A percentile compares a stretch with the other conserved stretches of the same genome.
Conservation (phyloP, 2,888 invertebrate species). For the Pyrochroa serraticornis region DNA sequence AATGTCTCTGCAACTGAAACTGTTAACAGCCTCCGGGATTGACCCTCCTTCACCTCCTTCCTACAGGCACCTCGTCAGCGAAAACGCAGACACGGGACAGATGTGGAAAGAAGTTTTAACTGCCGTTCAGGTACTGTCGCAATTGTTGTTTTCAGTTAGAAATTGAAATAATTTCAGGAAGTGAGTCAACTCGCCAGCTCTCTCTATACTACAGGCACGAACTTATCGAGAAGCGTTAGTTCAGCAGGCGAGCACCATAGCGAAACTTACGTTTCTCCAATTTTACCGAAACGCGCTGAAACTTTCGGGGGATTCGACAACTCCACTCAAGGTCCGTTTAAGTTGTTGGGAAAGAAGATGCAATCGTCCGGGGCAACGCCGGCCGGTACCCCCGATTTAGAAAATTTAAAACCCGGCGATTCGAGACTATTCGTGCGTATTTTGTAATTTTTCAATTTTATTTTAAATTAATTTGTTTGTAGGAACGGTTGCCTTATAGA, state of each 20-base stretch:
- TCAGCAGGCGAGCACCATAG: constrained; percentile 94
- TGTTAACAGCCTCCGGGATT: constrained; percentile 74
- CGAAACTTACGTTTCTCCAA: constrained; percentile 82
- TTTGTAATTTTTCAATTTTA: background rate
- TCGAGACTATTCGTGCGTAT: constrained; percentile 54
- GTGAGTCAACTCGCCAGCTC: constrained; percentile 77
- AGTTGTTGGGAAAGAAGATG: constrained; percentile 52
- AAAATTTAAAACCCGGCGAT: constrained; percentile 56
- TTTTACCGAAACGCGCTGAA: constrained; percentile 90
- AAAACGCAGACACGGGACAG: constrained; percentile 76
- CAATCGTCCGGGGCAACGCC: constrained; percentile 52
- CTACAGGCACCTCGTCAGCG: constrained; percentile 78
- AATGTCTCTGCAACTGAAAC: constrained; percentile 80
- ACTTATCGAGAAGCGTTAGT: constrained; percentile 87
- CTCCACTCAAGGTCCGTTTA: constrained; percentile 51
- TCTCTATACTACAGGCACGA: constrained; percentile 75
- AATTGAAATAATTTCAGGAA: constrained; percentile 60
- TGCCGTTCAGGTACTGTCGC: constrained; percentile 68
- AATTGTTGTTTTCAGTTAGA: constrained; percentile 7
- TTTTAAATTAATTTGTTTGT: constrained; percentile 27
- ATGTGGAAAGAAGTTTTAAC: constrained; percentile 83
- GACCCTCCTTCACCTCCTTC: constrained; percentile 69
- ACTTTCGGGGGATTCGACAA: constrained; percentile 95
- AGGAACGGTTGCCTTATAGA: constrained; percentile 61
- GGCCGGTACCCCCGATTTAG: constrained; percentile 53